Evolutionary conservation across 2,797 vertebrate species (phyloP), one percentile per base, ranked within the genome.

Genomic region (Salmo trutta): DNA sequence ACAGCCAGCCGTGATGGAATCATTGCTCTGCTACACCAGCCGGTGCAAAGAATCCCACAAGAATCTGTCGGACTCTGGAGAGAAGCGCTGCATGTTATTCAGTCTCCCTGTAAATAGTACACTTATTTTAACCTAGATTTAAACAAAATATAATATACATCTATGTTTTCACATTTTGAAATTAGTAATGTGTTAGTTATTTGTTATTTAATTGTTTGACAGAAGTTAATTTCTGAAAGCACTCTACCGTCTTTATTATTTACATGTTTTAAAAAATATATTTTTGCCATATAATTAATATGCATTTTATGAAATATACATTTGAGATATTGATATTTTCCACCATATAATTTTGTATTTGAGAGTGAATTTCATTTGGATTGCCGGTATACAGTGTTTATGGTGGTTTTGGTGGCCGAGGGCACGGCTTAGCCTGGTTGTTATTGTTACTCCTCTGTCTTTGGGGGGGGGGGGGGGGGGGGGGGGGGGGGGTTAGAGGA

Each of bases 1-100:
- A 83, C 83, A 86, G 84, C 85, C 87, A 75, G 78, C 85, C 85
- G 47, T 87, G 86, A 85, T 88, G 70, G 75, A 85, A 83, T 83
- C 77, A 81, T 82, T 73, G 82, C 84, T 75, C 74, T 84, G 78
- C 76, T 78, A 74, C 75, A 78, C 59, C 27, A 72, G 80, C 77
- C 47, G 36, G 66, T 68, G 68, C 74, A 84, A 87, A 76, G 19
- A 75, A 47, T 41, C 54, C n/a, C 8, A 19, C 24, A 51, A 65
- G 64, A 68, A 77, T 65, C 31, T 47, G 12, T 51, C 41, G 5
- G 19, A 51, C 69, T 47, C 17, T 51, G 17, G 41, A 71, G 69
- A 24, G 69, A 47, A 41, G 47, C 15, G 15, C 16, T 68, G 5
- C 66, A 68, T 33, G 6, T 31, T 68, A 68, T 19, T 68, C 66